These are phyloP conservation scores for Ophiodon elongatus DNA, from an alignment of 2,113 vertebrate species.

Conservation along the genomic window DNA sequence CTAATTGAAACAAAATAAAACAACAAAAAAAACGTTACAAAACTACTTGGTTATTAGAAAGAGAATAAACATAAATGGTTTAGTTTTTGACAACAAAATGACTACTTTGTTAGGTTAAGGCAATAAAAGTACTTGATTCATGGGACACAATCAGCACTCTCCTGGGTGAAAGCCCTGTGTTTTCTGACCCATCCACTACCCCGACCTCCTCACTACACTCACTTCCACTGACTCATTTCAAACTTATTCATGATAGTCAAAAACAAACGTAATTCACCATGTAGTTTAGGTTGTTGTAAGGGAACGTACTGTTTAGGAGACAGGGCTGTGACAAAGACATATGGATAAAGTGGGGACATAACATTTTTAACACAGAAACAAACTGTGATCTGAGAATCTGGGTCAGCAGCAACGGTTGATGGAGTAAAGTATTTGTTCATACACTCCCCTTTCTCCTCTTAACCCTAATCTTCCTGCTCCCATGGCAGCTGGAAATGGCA, in stretches of 20 bases:
- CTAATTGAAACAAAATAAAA: not conserved
- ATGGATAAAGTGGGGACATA: not conserved
- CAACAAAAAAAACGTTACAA: not conserved
- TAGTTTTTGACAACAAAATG: not conserved
- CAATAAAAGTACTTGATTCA: not conserved
- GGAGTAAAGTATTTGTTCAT: constrained; percentile 42
- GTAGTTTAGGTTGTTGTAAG: not conserved
- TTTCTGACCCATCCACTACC: not conserved
- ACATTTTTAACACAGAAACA: not conserved
- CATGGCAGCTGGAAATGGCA: constrained; percentile 41
- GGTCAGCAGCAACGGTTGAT: constrained; percentile 54
- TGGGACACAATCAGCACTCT: no score
- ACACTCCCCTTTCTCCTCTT: constrained; percentile 38
- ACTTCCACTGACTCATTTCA: not conserved
- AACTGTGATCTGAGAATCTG: constrained; percentile 47
- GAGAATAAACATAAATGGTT: no score
- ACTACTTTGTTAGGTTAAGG: not conserved
- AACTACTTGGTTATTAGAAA: not conserved
- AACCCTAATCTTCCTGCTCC: constrained; percentile 58
- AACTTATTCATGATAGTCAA: not conserved
- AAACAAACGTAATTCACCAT: not conserved
- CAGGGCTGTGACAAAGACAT: not conserved
- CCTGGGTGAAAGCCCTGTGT: not conserved
- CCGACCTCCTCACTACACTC: no score
- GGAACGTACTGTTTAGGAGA: not conserved